Evolutionary conservation across 2,113 vertebrate species (phyloP).

Genomic region (Etheostoma cragini): DNA sequence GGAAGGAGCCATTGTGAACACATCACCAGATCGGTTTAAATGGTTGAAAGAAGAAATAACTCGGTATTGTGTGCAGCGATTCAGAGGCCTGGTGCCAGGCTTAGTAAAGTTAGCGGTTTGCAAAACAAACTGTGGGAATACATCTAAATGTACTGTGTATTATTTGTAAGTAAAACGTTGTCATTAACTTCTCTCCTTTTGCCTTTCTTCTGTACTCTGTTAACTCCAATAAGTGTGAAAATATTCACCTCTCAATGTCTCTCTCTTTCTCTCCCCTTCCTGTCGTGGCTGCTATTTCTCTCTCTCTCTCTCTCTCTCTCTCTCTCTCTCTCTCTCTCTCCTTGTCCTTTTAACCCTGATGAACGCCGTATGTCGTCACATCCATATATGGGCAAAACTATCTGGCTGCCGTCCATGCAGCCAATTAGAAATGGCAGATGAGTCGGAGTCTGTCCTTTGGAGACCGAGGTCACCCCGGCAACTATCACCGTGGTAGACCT

Average conservation of each 20-base stretch:
- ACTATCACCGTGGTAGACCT: slow-evolving; percentile 49
- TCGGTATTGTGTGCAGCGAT: background rate
- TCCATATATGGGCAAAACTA: slow-evolving; percentile 43
- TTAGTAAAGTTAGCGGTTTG: background rate
- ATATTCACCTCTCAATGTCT: background rate
- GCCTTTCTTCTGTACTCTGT: background rate
- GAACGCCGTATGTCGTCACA: slow-evolving; percentile 29
- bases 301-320: background rate
- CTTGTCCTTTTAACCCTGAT: slow-evolving; percentile 68
- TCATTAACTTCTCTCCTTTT: background rate
- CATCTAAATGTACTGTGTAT: background rate
- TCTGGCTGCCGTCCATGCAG: slow-evolving; percentile 57
- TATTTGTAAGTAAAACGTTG: background rate
- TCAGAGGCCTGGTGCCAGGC: background rate
- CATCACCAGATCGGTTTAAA: background rate
- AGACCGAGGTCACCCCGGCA: slow-evolving; percentile 64
- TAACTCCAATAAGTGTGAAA: background rate
- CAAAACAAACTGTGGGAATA: background rate
- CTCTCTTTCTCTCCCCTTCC: background rate
- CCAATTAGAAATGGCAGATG: slow-evolving; percentile 72
- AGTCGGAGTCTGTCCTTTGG: slow-evolving; percentile 62
- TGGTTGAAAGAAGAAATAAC: background rate
- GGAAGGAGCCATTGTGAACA: background rate
- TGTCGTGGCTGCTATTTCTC: background rate
- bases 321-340: background rate